A percentile compares a stretch with the other conserved stretches of the same genome.
phyloP scores from a whole-genome alignment of 2,888 invertebrate genomes.

The Amphipoea oculea region DNA sequence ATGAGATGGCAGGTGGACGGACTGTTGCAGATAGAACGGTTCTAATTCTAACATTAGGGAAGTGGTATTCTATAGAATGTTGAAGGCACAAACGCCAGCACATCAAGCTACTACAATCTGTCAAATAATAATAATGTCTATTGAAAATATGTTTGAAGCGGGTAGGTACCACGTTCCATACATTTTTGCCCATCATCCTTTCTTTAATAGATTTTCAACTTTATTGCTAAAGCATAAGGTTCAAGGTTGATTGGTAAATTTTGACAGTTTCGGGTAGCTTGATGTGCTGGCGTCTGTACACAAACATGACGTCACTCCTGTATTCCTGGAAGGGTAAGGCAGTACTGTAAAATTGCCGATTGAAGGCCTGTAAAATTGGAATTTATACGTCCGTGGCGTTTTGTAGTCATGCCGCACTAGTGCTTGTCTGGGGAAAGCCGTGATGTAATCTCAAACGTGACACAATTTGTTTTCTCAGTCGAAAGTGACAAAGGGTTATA shows the following conservation, averaged over 20 bases:
- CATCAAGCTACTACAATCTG: too few relatives aligned
- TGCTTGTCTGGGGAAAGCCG: not conserved
- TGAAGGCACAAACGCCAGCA: not conserved
- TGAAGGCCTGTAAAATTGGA: conserved; percentile 12
- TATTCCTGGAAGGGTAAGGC: not conserved
- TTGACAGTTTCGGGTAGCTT: too few relatives aligned
- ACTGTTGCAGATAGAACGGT: conserved; percentile 31
- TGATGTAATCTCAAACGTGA: conserved; percentile 47
- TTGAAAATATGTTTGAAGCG: too few relatives aligned
- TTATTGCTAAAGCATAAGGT: too few relatives aligned
- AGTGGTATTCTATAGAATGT: conserved; percentile 17
- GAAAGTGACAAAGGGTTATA: conserved; percentile 23
- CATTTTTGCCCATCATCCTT: too few relatives aligned
- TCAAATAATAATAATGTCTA: too few relatives aligned
- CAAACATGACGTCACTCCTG: not conserved
- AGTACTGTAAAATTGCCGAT: too few relatives aligned
- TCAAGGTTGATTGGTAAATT: too few relatives aligned
- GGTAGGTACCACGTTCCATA: too few relatives aligned
- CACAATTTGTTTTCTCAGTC: conserved; percentile 36
- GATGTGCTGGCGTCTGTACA: too few relatives aligned
- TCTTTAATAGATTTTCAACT: too few relatives aligned
- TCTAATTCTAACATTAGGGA: conserved; percentile 29
- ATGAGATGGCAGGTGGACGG: conserved; percentile 55
- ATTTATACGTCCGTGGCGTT: conserved; percentile 20
- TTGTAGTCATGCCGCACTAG: conserved; percentile 32